These are phyloP conservation scores for Archilochus colubris DNA, from an alignment of 2,113 vertebrate genomes.

Conservation along the genomic window DNA sequence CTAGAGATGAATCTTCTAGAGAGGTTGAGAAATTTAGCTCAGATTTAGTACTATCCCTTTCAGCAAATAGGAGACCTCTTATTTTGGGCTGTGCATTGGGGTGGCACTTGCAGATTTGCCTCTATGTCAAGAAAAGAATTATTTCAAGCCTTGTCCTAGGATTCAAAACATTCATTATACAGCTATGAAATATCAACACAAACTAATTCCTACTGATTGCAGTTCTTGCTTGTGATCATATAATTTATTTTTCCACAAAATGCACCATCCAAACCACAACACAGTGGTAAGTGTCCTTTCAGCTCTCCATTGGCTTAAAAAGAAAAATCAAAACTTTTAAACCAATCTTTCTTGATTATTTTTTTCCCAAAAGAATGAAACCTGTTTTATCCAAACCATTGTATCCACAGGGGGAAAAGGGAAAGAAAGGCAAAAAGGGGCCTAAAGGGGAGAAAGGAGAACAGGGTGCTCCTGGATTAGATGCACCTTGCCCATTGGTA, in stretches of 20 bases:
- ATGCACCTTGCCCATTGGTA: conserved; percentile 99
- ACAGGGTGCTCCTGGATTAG: conserved; percentile 99
- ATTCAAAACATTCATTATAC: conserved; percentile 36
- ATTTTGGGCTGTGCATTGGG: background rate
- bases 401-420: conserved; percentile 99
- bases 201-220: conserved; percentile 22
- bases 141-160: conserved; percentile 59
- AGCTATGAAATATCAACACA: background rate
- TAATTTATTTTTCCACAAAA: conserved; percentile 55
- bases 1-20: background rate
- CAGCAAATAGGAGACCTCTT: background rate
- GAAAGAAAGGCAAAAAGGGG: conserved; percentile 99
- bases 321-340: conserved; percentile 36
- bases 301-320: conserved; percentile 68
- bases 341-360: background rate
- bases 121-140: background rate
- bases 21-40: background rate
- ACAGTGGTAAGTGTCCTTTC: conserved; percentile 83
- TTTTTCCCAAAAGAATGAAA: conserved; percentile 65
- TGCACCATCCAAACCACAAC: conserved; percentile 63
- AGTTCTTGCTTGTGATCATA: conserved; percentile 42
- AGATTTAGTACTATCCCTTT: background rate
- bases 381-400: conserved; percentile 90
- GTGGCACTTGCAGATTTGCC: background rate
- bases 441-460: conserved; percentile 99